Conservation (phyloP, 2,888 invertebrate genomes). For the Callyntrura guangdongensis region DNA sequence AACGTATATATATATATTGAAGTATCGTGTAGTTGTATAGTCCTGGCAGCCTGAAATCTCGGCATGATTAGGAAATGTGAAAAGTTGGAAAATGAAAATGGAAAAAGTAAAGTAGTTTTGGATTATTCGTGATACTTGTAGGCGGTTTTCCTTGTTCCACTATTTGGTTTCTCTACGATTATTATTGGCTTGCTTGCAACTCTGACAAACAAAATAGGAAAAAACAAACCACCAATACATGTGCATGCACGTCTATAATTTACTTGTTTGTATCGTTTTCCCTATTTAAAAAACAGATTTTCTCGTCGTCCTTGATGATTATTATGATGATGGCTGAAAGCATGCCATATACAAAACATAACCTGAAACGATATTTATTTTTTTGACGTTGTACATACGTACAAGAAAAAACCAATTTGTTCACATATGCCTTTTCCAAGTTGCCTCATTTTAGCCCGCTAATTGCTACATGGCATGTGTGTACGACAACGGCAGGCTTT, state of each 20-base stretch:
- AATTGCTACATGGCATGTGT: slow-evolving; percentile 29
- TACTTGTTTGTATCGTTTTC: slow-evolving; percentile 25
- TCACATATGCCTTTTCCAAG: slow-evolving; percentile 8
- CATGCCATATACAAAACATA: slow-evolving; percentile 10
- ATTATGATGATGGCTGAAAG: slow-evolving; percentile 6
- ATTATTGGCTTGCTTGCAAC: background rate
- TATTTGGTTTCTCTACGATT: slow-evolving; percentile 1
- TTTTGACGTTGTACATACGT: background rate
- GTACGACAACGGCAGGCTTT: too few species aligned
- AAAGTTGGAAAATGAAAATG: slow-evolving; percentile 38
- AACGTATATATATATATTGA: too few species aligned
- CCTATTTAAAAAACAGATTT: background rate
- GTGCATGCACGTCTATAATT: background rate
- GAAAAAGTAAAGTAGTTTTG: slow-evolving; percentile 34
- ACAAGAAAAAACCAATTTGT: slow-evolving; percentile 4
- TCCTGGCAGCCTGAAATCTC: background rate
- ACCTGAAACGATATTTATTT: background rate
- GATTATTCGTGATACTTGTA: slow-evolving; percentile 13
- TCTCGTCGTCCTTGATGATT: background rate
- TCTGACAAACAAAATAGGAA: background rate
- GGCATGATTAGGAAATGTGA: slow-evolving; percentile 15
- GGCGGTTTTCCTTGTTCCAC: slow-evolving; percentile 13
- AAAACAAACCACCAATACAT: background rate
- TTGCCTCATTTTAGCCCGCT: slow-evolving; percentile 19
- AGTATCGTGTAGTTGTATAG: too few species aligned